These are phyloP conservation scores for Bellardia pandia DNA, from an alignment of 2,888 invertebrate genomes.

Conservation along the genomic window DNA sequence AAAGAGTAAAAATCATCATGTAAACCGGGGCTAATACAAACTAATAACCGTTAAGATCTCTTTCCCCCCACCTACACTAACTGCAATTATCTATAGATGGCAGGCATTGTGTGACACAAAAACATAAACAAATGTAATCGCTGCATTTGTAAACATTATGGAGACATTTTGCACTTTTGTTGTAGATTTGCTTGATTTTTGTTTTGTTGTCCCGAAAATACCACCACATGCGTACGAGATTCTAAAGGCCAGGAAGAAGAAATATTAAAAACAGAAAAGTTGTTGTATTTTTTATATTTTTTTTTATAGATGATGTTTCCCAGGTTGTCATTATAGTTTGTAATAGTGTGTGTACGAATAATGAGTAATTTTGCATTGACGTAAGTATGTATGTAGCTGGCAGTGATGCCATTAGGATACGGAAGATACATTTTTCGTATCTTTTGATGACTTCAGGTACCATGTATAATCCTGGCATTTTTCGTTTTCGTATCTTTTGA, in stretches of 20 bases:
- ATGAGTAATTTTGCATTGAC: conserved; percentile 54
- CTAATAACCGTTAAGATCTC: background rate
- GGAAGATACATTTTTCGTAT: no score
- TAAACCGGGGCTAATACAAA: no score
- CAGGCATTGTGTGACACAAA: background rate
- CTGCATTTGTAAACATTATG: conserved; percentile 31
- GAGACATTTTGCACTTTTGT: conserved; percentile 6
- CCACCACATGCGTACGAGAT: conserved; percentile 4
- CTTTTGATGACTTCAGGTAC: no score
- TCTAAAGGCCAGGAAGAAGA: conserved; percentile 6
- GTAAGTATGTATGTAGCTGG: no score
- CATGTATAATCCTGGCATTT: no score
- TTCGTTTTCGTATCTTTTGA: no score
- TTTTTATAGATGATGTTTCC: conserved; percentile 50
- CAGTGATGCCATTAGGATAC: no score
- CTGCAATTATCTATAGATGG: no score
- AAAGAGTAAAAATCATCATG: no score
- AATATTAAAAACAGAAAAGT: conserved; percentile 7
- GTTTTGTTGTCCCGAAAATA: background rate
- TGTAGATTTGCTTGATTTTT: background rate
- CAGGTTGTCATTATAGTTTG: conserved; percentile 55
- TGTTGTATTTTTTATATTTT: background rate
- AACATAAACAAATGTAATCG: conserved; percentile 17
- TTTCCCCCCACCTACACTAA: background rate
- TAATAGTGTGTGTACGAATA: background rate